Percentiles rank a stretch among this genome's conserved stretches.
Evolutionary conservation across 2,888 invertebrate genomes (phyloP).

Genomic region (Zele albiditarsus): DNA sequence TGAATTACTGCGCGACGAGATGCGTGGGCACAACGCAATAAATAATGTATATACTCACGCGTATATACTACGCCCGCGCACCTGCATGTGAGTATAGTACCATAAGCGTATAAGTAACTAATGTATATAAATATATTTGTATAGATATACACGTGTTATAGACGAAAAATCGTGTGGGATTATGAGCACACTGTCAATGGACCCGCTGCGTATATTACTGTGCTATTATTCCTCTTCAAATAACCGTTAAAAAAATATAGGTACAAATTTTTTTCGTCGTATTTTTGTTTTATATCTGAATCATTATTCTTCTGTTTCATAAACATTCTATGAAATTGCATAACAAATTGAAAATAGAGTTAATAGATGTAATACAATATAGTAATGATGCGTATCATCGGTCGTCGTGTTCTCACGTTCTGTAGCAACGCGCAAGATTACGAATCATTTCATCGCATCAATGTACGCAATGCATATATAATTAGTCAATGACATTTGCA

Average conservation of each 20-base stretch:
- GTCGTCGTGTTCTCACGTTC: constrained; percentile 52
- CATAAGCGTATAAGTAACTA: constrained; percentile 31
- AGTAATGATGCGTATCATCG: constrained; percentile 14
- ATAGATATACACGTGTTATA: constrained; percentile 7
- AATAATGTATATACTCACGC: constrained; percentile 49
- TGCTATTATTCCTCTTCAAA: neutral
- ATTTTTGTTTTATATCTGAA: neutral
- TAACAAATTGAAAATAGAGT: too few relatives aligned
- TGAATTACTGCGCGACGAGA: constrained; percentile 52
- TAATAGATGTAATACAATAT: too few relatives aligned
- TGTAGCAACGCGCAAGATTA: constrained; percentile 36
- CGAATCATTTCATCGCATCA: constrained; percentile 46
- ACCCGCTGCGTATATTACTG: constrained; percentile 21
- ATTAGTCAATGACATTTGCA: constrained; percentile 52
- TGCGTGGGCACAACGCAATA: constrained; percentile 55
- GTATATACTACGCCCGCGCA: constrained; percentile 40
- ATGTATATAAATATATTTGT: constrained; percentile 11
- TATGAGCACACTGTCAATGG: constrained; percentile 44
- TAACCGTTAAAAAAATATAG: neutral
- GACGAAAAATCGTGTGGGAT: constrained; percentile 48
- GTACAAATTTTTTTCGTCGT: neutral
- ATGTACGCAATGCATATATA: constrained; percentile 40
- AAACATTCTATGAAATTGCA: too few relatives aligned
- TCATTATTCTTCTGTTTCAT: neutral
- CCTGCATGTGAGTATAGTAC: constrained; percentile 25